Conservation (phyloP, 2,113 vertebrate species). For the Takifugu flavidus region DNA sequence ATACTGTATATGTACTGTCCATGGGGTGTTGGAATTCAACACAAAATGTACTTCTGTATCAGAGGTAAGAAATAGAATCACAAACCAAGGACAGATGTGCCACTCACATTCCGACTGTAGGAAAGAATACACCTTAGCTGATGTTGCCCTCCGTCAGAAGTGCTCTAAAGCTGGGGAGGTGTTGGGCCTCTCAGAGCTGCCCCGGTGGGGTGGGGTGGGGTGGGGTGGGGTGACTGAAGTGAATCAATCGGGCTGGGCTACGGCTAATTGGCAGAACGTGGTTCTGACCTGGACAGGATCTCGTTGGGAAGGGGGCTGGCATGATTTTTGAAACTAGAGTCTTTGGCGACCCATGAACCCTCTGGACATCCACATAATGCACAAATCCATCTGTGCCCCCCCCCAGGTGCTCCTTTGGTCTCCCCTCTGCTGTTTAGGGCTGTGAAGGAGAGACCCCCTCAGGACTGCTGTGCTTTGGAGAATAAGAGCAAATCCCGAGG, state of each 20-base stretch:
- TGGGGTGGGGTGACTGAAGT: constrained; percentile 19
- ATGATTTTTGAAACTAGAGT: constrained; percentile 27
- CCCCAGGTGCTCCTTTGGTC: background rate
- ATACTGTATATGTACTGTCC: constrained; percentile 62
- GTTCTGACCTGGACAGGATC: constrained; percentile 40
- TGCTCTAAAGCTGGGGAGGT: constrained; percentile 9
- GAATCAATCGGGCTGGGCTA: constrained; percentile 46
- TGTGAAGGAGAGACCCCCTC: constrained; percentile 3
- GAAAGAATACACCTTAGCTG: constrained; percentile 41
- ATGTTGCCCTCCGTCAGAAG: constrained; percentile 15
- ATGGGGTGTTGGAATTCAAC: constrained; percentile 54
- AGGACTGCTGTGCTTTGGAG: constrained; percentile 44
- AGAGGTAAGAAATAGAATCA: constrained; percentile 51
- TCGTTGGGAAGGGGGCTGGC: constrained; percentile 21
- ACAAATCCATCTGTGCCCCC: constrained; percentile 16
- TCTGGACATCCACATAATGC: constrained; percentile 48
- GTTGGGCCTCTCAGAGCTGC: constrained; percentile 27
- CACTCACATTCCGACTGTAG: constrained; percentile 60
- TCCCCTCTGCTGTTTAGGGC: background rate
- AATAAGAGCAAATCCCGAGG: constrained; percentile 39
- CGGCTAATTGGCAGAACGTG: constrained; percentile 38
- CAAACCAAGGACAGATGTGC: constrained; percentile 46
- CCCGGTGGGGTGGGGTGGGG: background rate
- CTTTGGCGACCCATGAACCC: constrained; percentile 30
- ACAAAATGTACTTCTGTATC: constrained; percentile 53